A percentile compares a stretch with the other conserved stretches of the same genome.
phyloP scores from a whole-genome alignment of 2,113 vertebrate species.

The Lepidothrix coronata region DNA sequence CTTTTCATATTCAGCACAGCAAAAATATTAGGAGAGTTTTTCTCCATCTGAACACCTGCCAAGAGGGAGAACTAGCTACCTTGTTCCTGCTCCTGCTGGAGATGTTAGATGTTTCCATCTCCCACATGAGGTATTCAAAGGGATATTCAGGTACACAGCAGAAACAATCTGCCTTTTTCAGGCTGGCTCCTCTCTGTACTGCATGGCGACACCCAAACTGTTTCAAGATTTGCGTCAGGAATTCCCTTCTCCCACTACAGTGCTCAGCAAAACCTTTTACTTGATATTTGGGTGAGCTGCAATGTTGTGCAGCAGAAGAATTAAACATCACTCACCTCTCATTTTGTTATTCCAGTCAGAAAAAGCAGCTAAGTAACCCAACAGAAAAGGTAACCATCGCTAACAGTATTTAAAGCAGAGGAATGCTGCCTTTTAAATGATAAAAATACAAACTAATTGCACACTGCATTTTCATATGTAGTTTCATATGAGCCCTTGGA shows the following conservation, averaged over 20 bases:
- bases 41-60: background rate
- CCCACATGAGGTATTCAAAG: background rate
- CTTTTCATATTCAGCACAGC: background rate
- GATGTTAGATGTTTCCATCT: background rate
- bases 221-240: background rate
- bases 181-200: background rate
- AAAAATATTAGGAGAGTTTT: background rate
- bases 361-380: background rate
- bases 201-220: fast-evolving
- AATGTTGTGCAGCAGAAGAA: background rate
- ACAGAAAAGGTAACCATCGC: background rate
- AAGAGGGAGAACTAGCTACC: background rate
- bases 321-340: background rate
- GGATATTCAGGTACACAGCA: background rate
- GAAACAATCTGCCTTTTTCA: background rate
- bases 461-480: background rate
- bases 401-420: background rate
- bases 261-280: background rate
- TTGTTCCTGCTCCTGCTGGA: background rate
- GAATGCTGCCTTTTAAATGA: background rate
- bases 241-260: background rate
- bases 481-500: background rate
- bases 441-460: background rate
- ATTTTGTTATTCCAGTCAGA: background rate
- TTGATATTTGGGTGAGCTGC: background rate